phyloP scores from a whole-genome alignment of 2,888 invertebrate genomes.

The Maniola hyperantus region DNA sequence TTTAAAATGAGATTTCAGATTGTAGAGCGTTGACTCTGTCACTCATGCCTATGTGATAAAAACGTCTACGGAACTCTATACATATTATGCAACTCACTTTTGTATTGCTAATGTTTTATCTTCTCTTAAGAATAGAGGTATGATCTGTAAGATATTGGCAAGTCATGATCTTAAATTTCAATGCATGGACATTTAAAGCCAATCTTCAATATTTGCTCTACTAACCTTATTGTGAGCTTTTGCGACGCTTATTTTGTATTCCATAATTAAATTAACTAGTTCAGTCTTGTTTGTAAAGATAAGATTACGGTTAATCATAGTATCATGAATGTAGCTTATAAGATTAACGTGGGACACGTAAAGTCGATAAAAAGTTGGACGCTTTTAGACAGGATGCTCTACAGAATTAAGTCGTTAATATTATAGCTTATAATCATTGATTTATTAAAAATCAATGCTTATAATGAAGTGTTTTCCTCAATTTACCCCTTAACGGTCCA shows the following conservation, averaged over 20 bases:
- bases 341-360: constrained; percentile 24
- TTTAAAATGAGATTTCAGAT: no score
- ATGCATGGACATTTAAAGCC: constrained; percentile 43
- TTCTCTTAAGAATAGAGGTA: constrained; percentile 28
- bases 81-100: neutral
- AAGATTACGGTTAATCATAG: constrained; percentile 31
- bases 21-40: no score
- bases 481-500: neutral
- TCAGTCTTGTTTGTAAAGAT: constrained; percentile 27
- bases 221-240: constrained; percentile 58
- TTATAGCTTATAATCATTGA: neutral
- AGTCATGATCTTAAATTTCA: constrained; percentile 57
- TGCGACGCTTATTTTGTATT: constrained; percentile 55
- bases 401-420: neutral
- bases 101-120: constrained; percentile 24
- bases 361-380: neutral
- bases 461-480: neutral
- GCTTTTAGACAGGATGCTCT: constrained; percentile 1
- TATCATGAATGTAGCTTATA: constrained; percentile 23
- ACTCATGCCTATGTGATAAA: no score
- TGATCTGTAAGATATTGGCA: constrained; percentile 45
- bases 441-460: no score
- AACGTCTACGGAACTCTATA: constrained; percentile 6
- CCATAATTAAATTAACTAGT: constrained; percentile 43
- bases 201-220: constrained; percentile 57